These are phyloP conservation scores for Azorinus chamasolen DNA, from an alignment of 2,888 invertebrate species.

Conservation along the genomic window DNA sequence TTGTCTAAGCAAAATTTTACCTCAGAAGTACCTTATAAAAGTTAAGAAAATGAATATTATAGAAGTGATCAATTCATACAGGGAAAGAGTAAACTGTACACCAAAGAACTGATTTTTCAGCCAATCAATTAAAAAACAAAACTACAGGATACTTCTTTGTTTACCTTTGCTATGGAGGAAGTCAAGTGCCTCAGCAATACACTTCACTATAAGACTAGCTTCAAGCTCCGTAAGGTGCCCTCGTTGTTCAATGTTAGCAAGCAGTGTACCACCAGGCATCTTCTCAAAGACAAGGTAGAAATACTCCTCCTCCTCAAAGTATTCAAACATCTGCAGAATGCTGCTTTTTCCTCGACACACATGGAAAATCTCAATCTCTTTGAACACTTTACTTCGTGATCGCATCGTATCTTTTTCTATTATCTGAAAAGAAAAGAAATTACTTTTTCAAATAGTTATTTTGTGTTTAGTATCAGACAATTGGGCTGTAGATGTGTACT, in stretches of 20 bases:
- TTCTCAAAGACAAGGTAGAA: slow-evolving; percentile 99
- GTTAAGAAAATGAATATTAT: too few relatives aligned
- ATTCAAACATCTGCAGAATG: slow-evolving; percentile 98
- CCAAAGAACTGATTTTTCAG: too few relatives aligned
- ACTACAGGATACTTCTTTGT: too few relatives aligned
- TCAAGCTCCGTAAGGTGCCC: slow-evolving; percentile 98
- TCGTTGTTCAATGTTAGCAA: slow-evolving; percentile 96
- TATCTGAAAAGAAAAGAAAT: slow-evolving; percentile 88
- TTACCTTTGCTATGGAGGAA: slow-evolving; percentile 96
- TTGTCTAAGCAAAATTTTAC: too few relatives aligned
- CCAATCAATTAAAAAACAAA: too few relatives aligned
- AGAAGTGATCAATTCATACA: too few relatives aligned
- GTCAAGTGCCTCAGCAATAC: slow-evolving; percentile 97
- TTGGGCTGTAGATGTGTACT: too few relatives aligned
- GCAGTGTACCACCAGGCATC: slow-evolving; percentile 95
- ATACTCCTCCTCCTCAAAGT: slow-evolving; percentile 94
- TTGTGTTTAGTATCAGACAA: too few relatives aligned
- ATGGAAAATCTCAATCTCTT: slow-evolving; percentile 99
- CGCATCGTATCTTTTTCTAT: slow-evolving; percentile 98
- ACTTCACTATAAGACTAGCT: slow-evolving; percentile 96
- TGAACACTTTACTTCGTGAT: slow-evolving; percentile 97
- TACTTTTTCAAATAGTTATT: too few relatives aligned
- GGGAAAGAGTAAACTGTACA: too few relatives aligned
- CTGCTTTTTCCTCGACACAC: slow-evolving; percentile 99
- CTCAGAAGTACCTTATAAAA: too few relatives aligned